These are phyloP conservation scores for Mamestra brassicae DNA, from an alignment of 2,888 invertebrate genomes.

Conservation along the genomic window DNA sequence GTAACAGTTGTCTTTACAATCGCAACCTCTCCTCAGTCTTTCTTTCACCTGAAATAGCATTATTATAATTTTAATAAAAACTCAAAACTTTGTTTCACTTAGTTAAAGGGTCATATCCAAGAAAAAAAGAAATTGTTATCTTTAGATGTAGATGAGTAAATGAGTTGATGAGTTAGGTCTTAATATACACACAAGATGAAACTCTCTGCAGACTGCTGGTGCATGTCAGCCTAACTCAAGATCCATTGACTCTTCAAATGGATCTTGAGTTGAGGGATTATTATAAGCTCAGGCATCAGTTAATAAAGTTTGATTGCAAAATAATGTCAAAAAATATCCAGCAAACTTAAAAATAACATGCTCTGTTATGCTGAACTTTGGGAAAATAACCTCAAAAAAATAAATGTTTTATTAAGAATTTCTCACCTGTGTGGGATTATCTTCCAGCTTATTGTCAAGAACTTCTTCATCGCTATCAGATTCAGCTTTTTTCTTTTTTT, in stretches of 20 bases:
- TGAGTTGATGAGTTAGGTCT: no score
- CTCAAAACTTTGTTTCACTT: neutral
- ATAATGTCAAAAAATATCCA: neutral
- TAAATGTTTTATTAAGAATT: neutral
- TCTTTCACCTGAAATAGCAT: slow-evolving; percentile 91
- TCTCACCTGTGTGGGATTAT: slow-evolving; percentile 91
- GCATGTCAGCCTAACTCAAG: no score
- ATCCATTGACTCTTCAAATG: no score
- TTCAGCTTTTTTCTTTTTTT: slow-evolving; percentile 90
- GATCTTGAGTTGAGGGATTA: neutral
- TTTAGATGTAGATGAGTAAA: no score
- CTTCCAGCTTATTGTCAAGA: slow-evolving; percentile 93
- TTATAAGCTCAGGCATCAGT: neutral
- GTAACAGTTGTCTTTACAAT: slow-evolving; percentile 95
- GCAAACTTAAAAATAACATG: neutral
- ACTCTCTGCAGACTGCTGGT: no score
- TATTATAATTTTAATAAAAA: slow-evolving; percentile 19
- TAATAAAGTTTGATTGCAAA: neutral
- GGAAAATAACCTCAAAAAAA: slow-evolving; percentile 30
- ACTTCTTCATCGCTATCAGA: slow-evolving; percentile 88
- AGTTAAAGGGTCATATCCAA: no score
- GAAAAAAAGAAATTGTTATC: no score
- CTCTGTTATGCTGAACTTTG: neutral
- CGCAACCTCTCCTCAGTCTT: slow-evolving; percentile 93
- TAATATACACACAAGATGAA: no score